phyloP scores from a whole-genome alignment of 37 sponge, comb jelly and placozoan species.

The Hormiphora californensis region DNA sequence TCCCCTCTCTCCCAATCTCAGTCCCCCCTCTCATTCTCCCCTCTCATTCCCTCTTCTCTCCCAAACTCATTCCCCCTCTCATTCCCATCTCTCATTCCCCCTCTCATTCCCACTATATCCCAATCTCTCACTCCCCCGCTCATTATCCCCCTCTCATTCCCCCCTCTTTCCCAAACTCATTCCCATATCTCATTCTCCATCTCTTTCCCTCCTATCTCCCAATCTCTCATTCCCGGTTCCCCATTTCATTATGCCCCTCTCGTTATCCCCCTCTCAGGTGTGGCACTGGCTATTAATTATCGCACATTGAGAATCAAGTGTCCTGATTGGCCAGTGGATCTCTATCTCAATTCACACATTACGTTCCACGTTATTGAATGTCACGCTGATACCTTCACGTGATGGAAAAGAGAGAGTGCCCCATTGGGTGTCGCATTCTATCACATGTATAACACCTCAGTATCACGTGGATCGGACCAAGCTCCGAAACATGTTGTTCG shows the following conservation, averaged over 20 bases:
- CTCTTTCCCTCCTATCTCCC: not conserved
- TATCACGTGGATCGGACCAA: too few species aligned
- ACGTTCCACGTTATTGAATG: too few species aligned
- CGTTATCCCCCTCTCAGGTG: not conserved
- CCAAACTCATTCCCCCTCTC: not conserved
- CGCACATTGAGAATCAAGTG: too few species aligned
- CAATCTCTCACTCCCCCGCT: not conserved
- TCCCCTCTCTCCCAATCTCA: not conserved
- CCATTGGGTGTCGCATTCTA: too few species aligned
- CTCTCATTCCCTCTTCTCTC: not conserved
- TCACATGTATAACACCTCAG: too few species aligned
- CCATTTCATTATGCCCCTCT: not conserved
- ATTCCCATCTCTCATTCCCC: not conserved
- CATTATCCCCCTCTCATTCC: not conserved
- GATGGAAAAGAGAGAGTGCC: too few species aligned
- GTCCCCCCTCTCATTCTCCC: not conserved
- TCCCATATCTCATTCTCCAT: not conserved
- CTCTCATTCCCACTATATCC: not conserved
- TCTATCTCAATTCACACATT: too few species aligned
- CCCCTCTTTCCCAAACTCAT: not conserved
- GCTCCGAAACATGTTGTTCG: too few species aligned
- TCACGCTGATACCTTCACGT: too few species aligned
- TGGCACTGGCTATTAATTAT: not conserved
- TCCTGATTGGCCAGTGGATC: too few species aligned
- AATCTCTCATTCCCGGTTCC: not conserved